Evolutionary conservation across 2,888 invertebrate species (phyloP).

Genomic region (Hyposoter didymator): DNA sequence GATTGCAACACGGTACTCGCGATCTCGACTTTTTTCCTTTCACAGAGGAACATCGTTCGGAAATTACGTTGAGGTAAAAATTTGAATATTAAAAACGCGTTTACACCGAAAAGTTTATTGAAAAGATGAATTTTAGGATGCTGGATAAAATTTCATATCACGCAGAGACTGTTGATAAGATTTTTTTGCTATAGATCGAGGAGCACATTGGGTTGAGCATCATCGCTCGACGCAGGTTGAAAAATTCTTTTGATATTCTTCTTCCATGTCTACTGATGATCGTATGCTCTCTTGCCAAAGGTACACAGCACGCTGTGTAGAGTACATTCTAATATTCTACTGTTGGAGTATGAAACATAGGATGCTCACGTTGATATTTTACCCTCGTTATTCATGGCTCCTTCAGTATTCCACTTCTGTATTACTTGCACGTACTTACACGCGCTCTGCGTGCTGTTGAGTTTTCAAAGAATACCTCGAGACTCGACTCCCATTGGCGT

Average conservation of each 20-base stretch:
- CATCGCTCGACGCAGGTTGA: conserved; percentile 13
- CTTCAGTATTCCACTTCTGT: conserved; percentile 43
- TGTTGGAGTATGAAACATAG: conserved; percentile 28
- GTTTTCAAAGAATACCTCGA: conserved; percentile 39
- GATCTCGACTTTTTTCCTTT: background rate
- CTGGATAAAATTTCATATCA: background rate
- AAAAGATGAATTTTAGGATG: background rate
- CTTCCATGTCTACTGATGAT: conserved; percentile 22
- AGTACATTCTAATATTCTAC: conserved; percentile 36
- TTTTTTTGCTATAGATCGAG: background rate
- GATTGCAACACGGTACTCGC: too few species aligned
- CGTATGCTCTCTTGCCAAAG: conserved; percentile 6
- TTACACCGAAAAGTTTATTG: background rate
- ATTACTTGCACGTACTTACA: conserved; percentile 52
- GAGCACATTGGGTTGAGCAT: conserved; percentile 24
- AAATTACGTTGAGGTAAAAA: background rate
- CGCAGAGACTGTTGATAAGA: background rate
- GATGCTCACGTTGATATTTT: conserved; percentile 41
- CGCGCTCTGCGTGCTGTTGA: conserved; percentile 40
- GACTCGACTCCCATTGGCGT: conserved; percentile 51
- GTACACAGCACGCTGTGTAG: conserved; percentile 4
- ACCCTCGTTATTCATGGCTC: conserved; percentile 53
- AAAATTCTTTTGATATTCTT: conserved; percentile 38
- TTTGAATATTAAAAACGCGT: background rate
- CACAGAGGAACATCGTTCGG: background rate